Percentiles rank a stretch among this genome's conserved stretches.
phyloP scores from a whole-genome alignment of 2,797 vertebrate species.

The Ctenopoma kingsleyae region DNA sequence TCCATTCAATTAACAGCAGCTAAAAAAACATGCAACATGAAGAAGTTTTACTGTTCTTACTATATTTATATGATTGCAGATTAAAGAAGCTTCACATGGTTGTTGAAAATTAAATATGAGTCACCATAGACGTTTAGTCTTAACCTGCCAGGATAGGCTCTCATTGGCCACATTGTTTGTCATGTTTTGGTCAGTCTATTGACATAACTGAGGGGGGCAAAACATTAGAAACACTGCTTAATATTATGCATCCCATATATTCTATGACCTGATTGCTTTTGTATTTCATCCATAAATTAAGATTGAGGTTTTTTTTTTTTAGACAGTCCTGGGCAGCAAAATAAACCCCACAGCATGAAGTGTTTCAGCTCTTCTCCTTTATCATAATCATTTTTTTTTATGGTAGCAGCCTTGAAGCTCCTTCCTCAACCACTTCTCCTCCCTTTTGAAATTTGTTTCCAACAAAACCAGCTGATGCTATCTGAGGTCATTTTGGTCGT shows the following conservation, averaged over 20 bases:
- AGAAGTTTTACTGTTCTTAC: slow-evolving; percentile 23
- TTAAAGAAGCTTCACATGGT: slow-evolving; percentile 14
- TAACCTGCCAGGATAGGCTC: slow-evolving; percentile 19
- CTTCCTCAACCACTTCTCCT: slow-evolving; percentile 54
- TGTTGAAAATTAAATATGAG: slow-evolving; percentile 35
- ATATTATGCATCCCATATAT: too few relatives aligned
- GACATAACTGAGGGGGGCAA: too few relatives aligned
- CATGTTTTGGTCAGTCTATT: too few relatives aligned
- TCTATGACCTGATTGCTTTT: too few relatives aligned
- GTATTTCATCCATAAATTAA: too few relatives aligned
- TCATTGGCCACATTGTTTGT: too few relatives aligned
- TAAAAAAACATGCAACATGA: slow-evolving; percentile 27
- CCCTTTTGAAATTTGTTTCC: slow-evolving; percentile 63
- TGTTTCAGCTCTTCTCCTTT: slow-evolving; percentile 42
- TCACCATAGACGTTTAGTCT: slow-evolving; percentile 40
- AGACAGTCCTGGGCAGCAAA: slow-evolving; percentile 40
- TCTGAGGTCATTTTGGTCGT: slow-evolving; percentile 59
- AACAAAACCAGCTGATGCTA: slow-evolving; percentile 48
- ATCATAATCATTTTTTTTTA: slow-evolving; percentile 46
- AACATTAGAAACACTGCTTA: too few relatives aligned
- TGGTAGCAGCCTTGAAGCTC: slow-evolving; percentile 68
- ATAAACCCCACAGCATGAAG: slow-evolving; percentile 42
- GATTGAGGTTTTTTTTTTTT: slow-evolving; percentile 13
- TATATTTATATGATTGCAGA: slow-evolving; percentile 30
- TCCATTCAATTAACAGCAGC: slow-evolving; percentile 43